A percentile compares a stretch with the other conserved stretches of the same genome.
phyloP scores from a whole-genome alignment of 2,888 invertebrate species.

The Andrena minutula region DNA sequence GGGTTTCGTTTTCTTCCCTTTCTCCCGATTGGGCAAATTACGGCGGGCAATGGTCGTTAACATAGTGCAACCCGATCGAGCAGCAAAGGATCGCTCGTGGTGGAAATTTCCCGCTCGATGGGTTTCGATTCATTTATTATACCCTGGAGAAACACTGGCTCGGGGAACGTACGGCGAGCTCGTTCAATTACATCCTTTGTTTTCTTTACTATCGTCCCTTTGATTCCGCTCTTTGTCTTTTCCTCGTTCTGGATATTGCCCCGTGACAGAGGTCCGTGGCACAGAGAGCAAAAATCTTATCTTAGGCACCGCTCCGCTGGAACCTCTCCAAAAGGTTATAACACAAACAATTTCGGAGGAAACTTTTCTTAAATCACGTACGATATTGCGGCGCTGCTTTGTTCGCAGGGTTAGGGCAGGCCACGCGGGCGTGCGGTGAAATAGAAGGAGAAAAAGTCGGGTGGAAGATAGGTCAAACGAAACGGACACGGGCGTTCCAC shows the following conservation, averaged over 20 bases:
- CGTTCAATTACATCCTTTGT: slow-evolving; percentile 41
- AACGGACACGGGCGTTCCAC: slow-evolving; percentile 48
- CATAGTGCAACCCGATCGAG: not conserved
- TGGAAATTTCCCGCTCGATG: not conserved
- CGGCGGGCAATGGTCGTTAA: not conserved
- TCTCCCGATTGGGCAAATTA: not conserved
- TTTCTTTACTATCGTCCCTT: slow-evolving; percentile 43
- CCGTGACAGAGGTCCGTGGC: slow-evolving; percentile 59
- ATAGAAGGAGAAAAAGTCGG: not conserved
- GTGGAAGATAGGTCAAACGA: slow-evolving; percentile 49
- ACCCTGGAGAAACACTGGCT: not conserved
- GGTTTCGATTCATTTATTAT: slow-evolving; percentile 32
- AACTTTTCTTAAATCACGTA: slow-evolving; percentile 74
- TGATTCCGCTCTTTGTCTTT: slow-evolving; percentile 51
- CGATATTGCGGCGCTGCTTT: slow-evolving; percentile 65
- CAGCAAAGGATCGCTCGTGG: not conserved
- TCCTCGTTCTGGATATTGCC: slow-evolving; percentile 58
- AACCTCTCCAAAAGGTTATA: slow-evolving; percentile 68
- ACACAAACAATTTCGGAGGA: slow-evolving; percentile 67
- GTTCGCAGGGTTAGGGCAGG: slow-evolving; percentile 40
- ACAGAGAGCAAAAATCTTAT: slow-evolving; percentile 67
- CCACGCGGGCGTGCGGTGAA: not conserved
- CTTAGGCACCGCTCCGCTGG: slow-evolving; percentile 63
- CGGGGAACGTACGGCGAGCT: slow-evolving; percentile 7
- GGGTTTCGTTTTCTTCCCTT: not conserved